Conservation (phyloP, 2,888 invertebrate genomes). For the Homarus gammarus region DNA sequence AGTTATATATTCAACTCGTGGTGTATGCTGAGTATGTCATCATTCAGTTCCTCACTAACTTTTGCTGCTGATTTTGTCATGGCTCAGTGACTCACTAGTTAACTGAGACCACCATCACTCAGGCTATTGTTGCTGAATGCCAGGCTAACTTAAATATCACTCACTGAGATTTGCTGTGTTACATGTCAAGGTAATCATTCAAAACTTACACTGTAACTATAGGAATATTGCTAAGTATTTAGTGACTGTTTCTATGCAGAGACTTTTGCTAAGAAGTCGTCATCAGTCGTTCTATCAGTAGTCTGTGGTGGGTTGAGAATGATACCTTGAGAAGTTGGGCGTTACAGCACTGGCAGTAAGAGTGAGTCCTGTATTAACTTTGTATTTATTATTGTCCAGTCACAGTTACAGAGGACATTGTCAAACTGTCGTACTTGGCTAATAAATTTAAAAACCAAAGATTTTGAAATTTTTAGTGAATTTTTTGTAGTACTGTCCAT, state of each 20-base stretch:
- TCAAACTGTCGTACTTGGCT: constrained; percentile 22
- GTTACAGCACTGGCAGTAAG: neutral
- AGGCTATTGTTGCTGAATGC: neutral
- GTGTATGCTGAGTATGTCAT: neutral
- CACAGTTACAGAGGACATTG: neutral
- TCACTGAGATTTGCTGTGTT: neutral
- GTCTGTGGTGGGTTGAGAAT: neutral
- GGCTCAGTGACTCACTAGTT: neutral
- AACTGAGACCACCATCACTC: neutral
- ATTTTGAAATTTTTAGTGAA: neutral
- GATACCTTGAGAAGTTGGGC: neutral
- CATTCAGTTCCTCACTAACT: constrained; percentile 4
- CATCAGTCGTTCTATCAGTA: neutral
- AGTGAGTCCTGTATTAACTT: neutral
- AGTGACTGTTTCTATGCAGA: neutral
- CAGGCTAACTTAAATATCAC: neutral
- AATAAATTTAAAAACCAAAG: constrained; percentile 14
- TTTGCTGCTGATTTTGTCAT: neutral
- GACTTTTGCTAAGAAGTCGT: neutral
- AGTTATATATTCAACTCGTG: neutral
- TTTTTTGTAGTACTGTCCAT: constrained; percentile 16
- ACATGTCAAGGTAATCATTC: neutral
- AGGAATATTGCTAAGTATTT: neutral
- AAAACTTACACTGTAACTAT: neutral
- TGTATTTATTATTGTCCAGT: constrained; percentile 21